Conservation (phyloP, 2,113 vertebrate genomes). For the Sebastes fasciatus region DNA sequence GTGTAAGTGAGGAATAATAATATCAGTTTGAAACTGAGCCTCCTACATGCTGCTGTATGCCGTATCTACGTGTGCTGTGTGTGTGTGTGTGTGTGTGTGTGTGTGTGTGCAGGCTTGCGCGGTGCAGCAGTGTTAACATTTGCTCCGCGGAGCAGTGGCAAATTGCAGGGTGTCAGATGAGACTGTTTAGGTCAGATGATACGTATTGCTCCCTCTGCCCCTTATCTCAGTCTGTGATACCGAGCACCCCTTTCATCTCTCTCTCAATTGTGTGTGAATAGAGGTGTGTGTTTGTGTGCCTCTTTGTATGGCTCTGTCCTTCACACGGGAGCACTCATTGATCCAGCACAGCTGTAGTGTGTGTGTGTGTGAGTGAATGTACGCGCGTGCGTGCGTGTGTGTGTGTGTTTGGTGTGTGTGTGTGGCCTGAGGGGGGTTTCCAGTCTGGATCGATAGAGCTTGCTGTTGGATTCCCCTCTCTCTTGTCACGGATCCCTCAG, state of each 20-base stretch:
- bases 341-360: constrained; percentile 74
- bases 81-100: constrained; percentile 34
- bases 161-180: constrained; percentile 84
- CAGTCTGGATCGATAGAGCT: constrained; percentile 84
- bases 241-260: constrained; percentile 75
- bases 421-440: constrained; percentile 82
- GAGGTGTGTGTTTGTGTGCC: constrained; percentile 61
- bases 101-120: constrained; percentile 43
- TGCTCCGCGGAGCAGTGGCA: constrained; percentile 73
- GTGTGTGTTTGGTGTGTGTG: constrained; percentile 45
- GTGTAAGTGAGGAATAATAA: constrained; percentile 29
- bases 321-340: constrained; percentile 79
- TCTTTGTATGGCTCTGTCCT: constrained; percentile 78
- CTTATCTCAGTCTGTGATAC: constrained; percentile 73
- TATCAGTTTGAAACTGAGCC: constrained; percentile 38
- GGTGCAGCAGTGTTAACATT: constrained; percentile 72
- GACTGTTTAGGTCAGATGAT: constrained; percentile 83
- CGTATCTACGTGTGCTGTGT: not conserved
- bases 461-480: constrained; percentile 83
- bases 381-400: constrained; percentile 39
- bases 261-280: constrained; percentile 54
- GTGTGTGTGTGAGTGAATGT: constrained; percentile 49
- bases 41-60: constrained; percentile 30
- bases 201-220: constrained; percentile 69
- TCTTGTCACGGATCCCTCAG: constrained; percentile 80